Conservation (phyloP, 2,797 vertebrate species). For the Avahi laniger region DNA sequence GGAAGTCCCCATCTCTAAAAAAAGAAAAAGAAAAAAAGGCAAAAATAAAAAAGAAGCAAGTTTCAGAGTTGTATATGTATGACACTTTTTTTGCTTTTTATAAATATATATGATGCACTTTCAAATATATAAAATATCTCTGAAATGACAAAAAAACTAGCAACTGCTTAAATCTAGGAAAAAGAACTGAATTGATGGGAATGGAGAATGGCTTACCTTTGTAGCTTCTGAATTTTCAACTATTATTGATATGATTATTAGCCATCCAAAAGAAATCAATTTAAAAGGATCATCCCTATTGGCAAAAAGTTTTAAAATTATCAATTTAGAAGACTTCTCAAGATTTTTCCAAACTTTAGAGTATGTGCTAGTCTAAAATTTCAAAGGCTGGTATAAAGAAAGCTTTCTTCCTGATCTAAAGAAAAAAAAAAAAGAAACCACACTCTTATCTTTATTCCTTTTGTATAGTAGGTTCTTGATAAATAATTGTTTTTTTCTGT, state of each 20-base stretch:
- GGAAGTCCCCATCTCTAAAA: background rate
- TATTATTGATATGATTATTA: background rate
- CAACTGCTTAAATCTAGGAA: background rate
- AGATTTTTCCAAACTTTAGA: constrained; percentile 10
- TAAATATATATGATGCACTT: background rate
- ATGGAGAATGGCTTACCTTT: background rate
- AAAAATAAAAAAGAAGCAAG: background rate
- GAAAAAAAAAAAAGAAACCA: background rate
- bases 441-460: background rate
- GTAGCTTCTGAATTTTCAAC: background rate
- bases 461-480: background rate
- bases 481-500: background rate
- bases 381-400: background rate
- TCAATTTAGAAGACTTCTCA: background rate
- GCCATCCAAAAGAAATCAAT: background rate
- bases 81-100: background rate
- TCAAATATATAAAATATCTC: background rate
- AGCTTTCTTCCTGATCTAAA: too few species aligned
- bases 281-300: background rate
- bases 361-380: background rate
- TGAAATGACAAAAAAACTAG: background rate
- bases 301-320: constrained; percentile 12
- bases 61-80: background rate
- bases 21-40: background rate
- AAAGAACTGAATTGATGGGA: background rate